Base-by-base conservation (phyloP, 2,888 invertebrate species). In the Hofmannophila pseudospretella region DNA sequence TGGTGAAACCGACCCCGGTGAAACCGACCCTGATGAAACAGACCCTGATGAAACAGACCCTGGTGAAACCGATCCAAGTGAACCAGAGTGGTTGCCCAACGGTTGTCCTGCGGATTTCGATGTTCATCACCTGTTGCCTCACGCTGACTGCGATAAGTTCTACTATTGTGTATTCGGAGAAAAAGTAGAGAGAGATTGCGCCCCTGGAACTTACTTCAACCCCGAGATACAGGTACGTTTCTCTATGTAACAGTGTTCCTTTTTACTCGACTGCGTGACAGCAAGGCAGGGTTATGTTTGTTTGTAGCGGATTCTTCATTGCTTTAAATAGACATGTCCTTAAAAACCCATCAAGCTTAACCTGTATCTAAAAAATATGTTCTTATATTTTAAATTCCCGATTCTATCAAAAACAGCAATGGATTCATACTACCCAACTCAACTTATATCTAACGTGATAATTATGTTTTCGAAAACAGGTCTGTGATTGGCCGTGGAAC, bases 121-220 rank as follows among this genome's bases (percentile, higher is more conserved):
- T 2, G 38, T 53, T 1, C 52, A 64, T 20, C 37, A 45, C 3
- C 47, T 66, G 0, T 32, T 67, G 1, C 71, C 76, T 0, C 69
- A 74, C 7, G 68, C 64, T 11, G 44, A 67, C 3, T 78, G 77
- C 41, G 33, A 41, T 4, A 58, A 50, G 26, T 77, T 61, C 52
- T 77, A 74, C 47, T 50, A 67, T 30, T 79, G 79, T 32, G 51
- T 56, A 0, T 41, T 47, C 7, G 78, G 76, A 4, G 41, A 60
- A 1, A 49, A 49, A 13, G 51, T 64, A 0, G 57, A 55, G 25
- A 48, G 47, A 4, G 22, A 38, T 0, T 78, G 78, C 22, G 47
- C 53, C 0, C 32, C 50, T 0, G 70, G 64, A 0, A 46, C 55
- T 0, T 54, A 66, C 32, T 77, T 78, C 55, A 70, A 74, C 35